These are phyloP conservation scores for Drosophila fuyamai DNA, from an alignment of 1,140 invertebrate genomes.

Conservation along the genomic window DNA sequence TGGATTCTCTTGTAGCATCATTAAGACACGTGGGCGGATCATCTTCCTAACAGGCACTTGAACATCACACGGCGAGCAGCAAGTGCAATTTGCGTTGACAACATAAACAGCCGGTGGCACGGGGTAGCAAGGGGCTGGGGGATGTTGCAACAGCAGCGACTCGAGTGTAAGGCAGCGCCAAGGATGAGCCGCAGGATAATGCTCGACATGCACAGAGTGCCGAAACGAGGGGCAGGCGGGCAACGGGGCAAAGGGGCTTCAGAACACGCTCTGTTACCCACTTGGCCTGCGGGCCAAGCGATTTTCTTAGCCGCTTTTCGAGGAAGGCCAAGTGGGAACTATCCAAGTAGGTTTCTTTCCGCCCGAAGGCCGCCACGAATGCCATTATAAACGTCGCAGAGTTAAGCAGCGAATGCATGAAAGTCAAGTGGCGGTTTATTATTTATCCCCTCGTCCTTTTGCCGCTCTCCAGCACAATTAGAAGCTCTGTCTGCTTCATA, in stretches of 20 bases:
- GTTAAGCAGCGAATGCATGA: slow-evolving; percentile 66
- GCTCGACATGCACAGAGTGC: slow-evolving; percentile 37
- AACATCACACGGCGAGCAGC: slow-evolving; percentile 74
- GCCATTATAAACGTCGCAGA: slow-evolving; percentile 68
- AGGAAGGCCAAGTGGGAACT: slow-evolving; percentile 36
- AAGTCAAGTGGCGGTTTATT: slow-evolving; percentile 61
- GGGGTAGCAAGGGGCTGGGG: neutral
- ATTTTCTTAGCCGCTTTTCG: slow-evolving; percentile 62
- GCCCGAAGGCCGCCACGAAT: slow-evolving; percentile 18
- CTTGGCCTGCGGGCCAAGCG: slow-evolving; percentile 45
- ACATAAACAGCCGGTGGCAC: slow-evolving; percentile 35
- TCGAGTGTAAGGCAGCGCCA: slow-evolving; percentile 44
- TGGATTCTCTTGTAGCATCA: slow-evolving; percentile 62
- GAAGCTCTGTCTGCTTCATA: slow-evolving; percentile 30
- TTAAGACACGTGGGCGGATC: slow-evolving; percentile 73
- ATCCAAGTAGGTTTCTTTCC: slow-evolving; percentile 16
- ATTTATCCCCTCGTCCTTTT: slow-evolving; percentile 13
- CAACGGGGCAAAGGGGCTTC: neutral
- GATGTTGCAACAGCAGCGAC: slow-evolving; percentile 20
- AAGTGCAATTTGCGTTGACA: slow-evolving; percentile 76
- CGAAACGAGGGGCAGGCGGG: neutral
- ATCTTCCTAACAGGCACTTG: slow-evolving; percentile 75
- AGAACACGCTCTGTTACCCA: slow-evolving; percentile 47
- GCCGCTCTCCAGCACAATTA: slow-evolving; percentile 53
- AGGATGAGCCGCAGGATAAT: slow-evolving; percentile 51